Percentiles rank a stretch among this genome's conserved stretches.
These are phyloP conservation scores for Andrena marginata DNA, from an alignment of 2,888 invertebrate species.

Conservation along the genomic window DNA sequence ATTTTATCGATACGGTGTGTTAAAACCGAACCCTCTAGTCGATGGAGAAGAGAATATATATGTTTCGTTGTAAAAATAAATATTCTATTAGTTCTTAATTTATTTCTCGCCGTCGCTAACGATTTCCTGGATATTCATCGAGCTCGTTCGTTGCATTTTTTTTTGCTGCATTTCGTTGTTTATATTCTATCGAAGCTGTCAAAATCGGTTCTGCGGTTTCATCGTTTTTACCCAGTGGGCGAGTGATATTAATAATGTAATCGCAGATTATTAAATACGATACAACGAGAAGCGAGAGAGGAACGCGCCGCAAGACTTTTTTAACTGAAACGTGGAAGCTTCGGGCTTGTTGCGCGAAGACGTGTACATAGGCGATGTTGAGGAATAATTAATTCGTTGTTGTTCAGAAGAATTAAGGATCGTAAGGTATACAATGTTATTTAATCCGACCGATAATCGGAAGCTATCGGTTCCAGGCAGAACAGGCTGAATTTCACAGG, in stretches of 20 bases:
- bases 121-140: constrained; percentile 27
- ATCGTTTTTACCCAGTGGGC: constrained; percentile 25
- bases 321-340: constrained; percentile 36
- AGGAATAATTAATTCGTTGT: constrained; percentile 58
- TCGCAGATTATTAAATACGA: constrained; percentile 5
- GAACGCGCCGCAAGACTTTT: constrained; percentile 38
- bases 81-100: constrained; percentile 41
- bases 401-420: constrained; percentile 47
- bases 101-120: constrained; percentile 33
- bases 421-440: constrained; percentile 56
- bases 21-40: constrained; percentile 56
- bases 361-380: constrained; percentile 55
- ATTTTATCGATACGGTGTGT: constrained; percentile 22
- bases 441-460: constrained; percentile 61
- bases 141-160: constrained; percentile 62
- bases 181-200: constrained; percentile 11
- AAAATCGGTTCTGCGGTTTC: constrained; percentile 25
- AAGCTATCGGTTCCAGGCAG: constrained; percentile 69
- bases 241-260: constrained; percentile 31
- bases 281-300: constrained; percentile 46
- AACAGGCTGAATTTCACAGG: constrained; percentile 67
- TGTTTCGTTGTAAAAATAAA: constrained; percentile 35
- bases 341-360: constrained; percentile 33
- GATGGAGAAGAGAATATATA: constrained; percentile 57
- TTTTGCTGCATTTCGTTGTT: constrained; percentile 57